Evolutionary conservation across 2,797 vertebrate genomes (phyloP).

Genomic region (Lepilemur ruficaudatus): DNA sequence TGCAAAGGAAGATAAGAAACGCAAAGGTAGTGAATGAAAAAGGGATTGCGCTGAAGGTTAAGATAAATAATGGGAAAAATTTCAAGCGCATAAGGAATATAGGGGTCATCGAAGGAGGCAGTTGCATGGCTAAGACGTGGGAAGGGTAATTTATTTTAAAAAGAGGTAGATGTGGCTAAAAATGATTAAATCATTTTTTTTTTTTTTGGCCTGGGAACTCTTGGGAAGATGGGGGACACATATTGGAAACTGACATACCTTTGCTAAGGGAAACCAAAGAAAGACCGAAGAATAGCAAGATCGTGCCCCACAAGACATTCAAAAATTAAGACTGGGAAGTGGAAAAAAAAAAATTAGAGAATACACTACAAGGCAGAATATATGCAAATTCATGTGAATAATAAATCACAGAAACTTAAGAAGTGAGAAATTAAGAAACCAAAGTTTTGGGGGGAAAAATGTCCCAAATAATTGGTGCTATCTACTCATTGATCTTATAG

Average conservation of each 20-base stretch:
- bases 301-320: constrained; percentile 60
- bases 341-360: constrained; percentile 62
- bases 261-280: constrained; percentile 73
- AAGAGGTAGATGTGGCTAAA: constrained; percentile 66
- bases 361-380: not conserved
- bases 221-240: constrained; percentile 69
- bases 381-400: not conserved
- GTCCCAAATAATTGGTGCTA: too few species aligned
- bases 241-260: constrained; percentile 66
- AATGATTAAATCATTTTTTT: constrained; percentile 58
- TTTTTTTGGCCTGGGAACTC: constrained; percentile 21
- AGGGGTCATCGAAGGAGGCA: constrained; percentile 69
- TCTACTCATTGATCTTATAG: not conserved
- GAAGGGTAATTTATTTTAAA: constrained; percentile 73
- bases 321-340: constrained; percentile 73
- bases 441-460: not conserved
- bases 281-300: constrained; percentile 60
- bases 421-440: not conserved
- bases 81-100: constrained; percentile 60
- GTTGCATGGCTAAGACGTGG: constrained; percentile 64
- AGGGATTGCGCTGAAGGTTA: constrained; percentile 66
- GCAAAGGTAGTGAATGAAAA: constrained; percentile 71
- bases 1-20: constrained; percentile 80
- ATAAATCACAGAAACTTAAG: not conserved
- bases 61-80: constrained; percentile 75